phyloP scores from a whole-genome alignment of 2,888 invertebrate species.

The Parnassius mnemosyne region DNA sequence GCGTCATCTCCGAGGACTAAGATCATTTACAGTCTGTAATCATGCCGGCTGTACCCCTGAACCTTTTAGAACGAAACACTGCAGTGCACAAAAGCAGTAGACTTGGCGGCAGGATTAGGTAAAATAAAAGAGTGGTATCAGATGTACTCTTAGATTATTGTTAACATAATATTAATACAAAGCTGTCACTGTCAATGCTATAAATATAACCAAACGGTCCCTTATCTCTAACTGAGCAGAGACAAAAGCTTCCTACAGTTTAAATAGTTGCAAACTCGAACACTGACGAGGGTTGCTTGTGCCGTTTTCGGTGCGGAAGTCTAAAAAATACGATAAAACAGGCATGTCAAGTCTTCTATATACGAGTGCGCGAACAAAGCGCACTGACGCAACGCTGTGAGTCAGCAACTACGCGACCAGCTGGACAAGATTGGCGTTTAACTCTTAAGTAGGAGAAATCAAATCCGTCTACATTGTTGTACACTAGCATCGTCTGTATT shows the following conservation, averaged over 20 bases:
- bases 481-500: neutral
- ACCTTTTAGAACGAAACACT: too few relatives aligned
- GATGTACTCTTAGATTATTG: too few relatives aligned
- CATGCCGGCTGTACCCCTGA: too few relatives aligned
- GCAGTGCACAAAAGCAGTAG: too few relatives aligned
- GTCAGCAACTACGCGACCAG: neutral
- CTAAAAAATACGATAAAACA: constrained; percentile 2
- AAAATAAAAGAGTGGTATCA: too few relatives aligned
- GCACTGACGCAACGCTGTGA: constrained; percentile 3
- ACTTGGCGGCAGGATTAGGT: too few relatives aligned
- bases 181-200: too few relatives aligned
- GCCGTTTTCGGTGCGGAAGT: constrained; percentile 11
- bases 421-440: neutral
- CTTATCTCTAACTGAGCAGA: neutral
- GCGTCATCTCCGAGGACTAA: too few relatives aligned
- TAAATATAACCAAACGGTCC: too few relatives aligned
- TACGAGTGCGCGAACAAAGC: constrained; percentile 8
- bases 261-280: neutral
- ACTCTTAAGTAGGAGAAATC: neutral
- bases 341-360: neutral
- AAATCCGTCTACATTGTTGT: neutral
- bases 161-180: too few relatives aligned
- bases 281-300: neutral
- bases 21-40: too few relatives aligned
- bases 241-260: neutral